Evolutionary conservation across 2,113 vertebrate genomes (phyloP), one percentile per base, ranked within the genome.

Genomic region (Gallinago jamesoni): DNA sequence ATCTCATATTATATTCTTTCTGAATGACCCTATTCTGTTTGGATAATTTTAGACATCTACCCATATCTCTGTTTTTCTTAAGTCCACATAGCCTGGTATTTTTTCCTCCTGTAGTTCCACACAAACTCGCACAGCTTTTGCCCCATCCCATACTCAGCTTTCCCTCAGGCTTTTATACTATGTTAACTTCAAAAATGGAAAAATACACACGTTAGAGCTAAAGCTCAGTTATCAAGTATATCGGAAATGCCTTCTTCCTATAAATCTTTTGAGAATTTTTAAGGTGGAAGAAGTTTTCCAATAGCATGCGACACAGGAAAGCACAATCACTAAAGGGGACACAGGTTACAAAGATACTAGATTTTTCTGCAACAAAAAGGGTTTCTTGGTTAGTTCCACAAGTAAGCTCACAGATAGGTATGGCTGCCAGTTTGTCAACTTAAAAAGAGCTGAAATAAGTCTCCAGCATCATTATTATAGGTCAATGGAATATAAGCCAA

Each of bases 401-500:
- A 95, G 76, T 41, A 88, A 94, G 64, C 48, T 78, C 27, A 59
- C 6, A 60, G 56, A 91, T 24, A 87, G 77, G 66, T 69, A 90
- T 35, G 45, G 48, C 66, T 89, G 53, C 89, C 80, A 84, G 88
- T 93, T 84, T 79, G 69, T 66, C 91, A 93, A 8, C 69, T 91
- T 84, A 87, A 82, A 75, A 77, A 74, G 60, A 70, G 59, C 93
- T 63, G n/a, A 90, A 94, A 67, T 84, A 87, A 96, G 37, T 94
- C 89, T 41, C 56, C 66, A 52, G 28, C 37, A 81, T 75, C 73
- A 84, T 94, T 84, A 92, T 94, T 94, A 68, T 31, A 95, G 89
- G 93, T 91, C 95, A 96, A 78, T 84, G 93, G 80, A 95, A 95
- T 53, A 91, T 70, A 94, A 96, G 69, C 73, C 90, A 92, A 89